Conservation (phyloP, 2,113 vertebrate species). For the Megaceryle torquata region DNA sequence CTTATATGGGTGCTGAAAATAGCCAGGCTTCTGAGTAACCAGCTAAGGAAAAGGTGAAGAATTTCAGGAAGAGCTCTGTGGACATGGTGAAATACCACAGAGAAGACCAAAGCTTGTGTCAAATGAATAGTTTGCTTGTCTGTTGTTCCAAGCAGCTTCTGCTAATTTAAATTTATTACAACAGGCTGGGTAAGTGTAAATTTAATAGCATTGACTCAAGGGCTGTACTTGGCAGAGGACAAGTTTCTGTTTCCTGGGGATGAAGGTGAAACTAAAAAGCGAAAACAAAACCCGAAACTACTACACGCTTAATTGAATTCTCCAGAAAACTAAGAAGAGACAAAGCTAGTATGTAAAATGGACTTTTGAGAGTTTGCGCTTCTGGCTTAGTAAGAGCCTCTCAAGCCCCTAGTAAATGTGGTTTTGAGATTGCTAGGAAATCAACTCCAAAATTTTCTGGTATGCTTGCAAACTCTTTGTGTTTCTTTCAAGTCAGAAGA, state of each 20-base stretch:
- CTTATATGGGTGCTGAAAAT: neutral
- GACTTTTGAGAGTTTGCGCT: neutral
- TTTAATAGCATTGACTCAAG: neutral
- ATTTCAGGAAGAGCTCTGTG: conserved; percentile 41
- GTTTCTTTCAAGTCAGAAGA: neutral
- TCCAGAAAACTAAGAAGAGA: neutral
- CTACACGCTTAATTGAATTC: neutral
- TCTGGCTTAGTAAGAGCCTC: neutral
- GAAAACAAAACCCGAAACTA: conserved; percentile 5
- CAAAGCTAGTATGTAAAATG: neutral
- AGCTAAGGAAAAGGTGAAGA: conserved; percentile 30
- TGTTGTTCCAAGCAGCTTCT: conserved; percentile 41
- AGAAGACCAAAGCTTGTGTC: conserved; percentile 9
- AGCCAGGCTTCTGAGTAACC: neutral
- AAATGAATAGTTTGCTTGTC: neutral
- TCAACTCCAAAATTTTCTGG: neutral
- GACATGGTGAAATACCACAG: neutral
- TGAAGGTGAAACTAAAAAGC: conserved; percentile 13
- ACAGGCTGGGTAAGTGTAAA: neutral
- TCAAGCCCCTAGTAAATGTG: neutral
- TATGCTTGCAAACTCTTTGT: neutral
- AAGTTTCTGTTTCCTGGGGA: conserved; percentile 52
- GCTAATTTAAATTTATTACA: conserved; percentile 13
- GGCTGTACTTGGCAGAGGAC: conserved; percentile 2
- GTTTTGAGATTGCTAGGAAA: neutral